Evolutionary conservation across 2,888 invertebrate genomes (phyloP), one percentile per base, ranked within the genome.

Genomic region (Unio pictorum): DNA sequence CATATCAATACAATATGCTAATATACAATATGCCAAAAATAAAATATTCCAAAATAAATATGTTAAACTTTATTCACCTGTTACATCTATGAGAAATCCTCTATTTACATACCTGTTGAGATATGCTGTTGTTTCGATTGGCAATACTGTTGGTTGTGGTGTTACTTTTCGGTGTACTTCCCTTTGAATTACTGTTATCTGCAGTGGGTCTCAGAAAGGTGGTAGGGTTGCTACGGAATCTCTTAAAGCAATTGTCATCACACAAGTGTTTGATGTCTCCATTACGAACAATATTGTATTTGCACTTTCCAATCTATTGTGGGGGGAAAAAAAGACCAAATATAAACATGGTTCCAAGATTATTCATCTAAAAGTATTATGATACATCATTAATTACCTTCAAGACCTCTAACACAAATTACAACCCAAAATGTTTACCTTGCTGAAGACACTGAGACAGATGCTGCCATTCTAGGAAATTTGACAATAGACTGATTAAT

Each of bases 221-320:
- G n/a, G 86, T 84, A 20, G 89, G 88, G 66, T 80, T 86, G 59
- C 82, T 74, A 11, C 88, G 83, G 80, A 90, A 90, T 34, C 78
- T 74, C 67, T 87, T 84, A 81, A 89, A 90, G 79, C 90, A 90
- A 28, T 68, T 73, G 71, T 90, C 89, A 74, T 88, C 89, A 78
- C 90, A 90, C 61, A 90, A 80, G 75, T 89, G 89, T 72, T 87
- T 87, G 57, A 86, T 84, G 73, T 87, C 88, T 45, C 88, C 89
- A 81, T 88, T 87, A 61, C 89, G 80, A 23, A 89, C 87, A 60
- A 90, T 89, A 81, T 89, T 89, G 79, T 88, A 90, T 78, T 90
- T 90, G 81, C 90, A 90, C 68, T 86, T 86, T 15, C 84, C 82
- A 64, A 86, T 75, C 89, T 88, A 15, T 45, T 3, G 3, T 45